Percentiles rank a stretch among this genome's conserved stretches.
phyloP scores from a whole-genome alignment of 2,113 vertebrate species.

The Gadus macrocephalus region DNA sequence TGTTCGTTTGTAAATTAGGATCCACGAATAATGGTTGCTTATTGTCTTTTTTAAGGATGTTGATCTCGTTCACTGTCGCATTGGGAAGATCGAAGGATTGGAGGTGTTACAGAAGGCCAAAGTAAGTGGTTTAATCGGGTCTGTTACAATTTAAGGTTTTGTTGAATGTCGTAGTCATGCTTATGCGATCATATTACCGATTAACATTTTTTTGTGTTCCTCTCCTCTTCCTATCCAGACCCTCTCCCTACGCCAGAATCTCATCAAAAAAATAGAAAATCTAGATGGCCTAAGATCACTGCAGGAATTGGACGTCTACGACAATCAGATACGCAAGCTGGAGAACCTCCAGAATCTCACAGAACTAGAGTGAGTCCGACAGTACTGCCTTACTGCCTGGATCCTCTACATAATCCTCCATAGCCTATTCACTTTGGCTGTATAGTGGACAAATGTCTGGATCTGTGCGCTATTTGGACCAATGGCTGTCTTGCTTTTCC shows the following conservation, averaged over 20 bases:
- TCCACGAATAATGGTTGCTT: background rate
- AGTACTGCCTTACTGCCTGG: too few relatives aligned
- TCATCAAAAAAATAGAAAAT: conserved; percentile 95
- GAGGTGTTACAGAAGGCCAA: conserved; percentile 93
- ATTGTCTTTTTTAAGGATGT: conserved; percentile 79
- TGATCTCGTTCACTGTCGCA: conserved; percentile 94
- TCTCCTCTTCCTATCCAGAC: conserved; percentile 67
- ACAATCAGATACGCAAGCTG: conserved; percentile 94
- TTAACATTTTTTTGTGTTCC: background rate
- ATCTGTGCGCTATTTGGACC: background rate
- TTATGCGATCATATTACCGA: background rate
- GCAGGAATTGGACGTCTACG: conserved; percentile 91
- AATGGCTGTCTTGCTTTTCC: conserved; percentile 10
- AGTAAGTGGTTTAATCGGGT: conserved; percentile 67
- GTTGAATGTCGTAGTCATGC: background rate
- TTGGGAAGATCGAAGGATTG: conserved; percentile 95
- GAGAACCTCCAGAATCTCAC: conserved; percentile 88
- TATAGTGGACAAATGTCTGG: background rate
- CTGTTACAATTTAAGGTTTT: background rate
- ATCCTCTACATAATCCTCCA: background rate
- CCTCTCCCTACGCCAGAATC: conserved; percentile 92
- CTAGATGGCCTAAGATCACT: conserved; percentile 82
- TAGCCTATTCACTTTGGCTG: background rate
- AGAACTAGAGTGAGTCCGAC: conserved; percentile 86
- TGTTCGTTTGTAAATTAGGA: too few relatives aligned